phyloP scores from a whole-genome alignment of 2,113 vertebrate species.

The Platanista minor region DNA sequence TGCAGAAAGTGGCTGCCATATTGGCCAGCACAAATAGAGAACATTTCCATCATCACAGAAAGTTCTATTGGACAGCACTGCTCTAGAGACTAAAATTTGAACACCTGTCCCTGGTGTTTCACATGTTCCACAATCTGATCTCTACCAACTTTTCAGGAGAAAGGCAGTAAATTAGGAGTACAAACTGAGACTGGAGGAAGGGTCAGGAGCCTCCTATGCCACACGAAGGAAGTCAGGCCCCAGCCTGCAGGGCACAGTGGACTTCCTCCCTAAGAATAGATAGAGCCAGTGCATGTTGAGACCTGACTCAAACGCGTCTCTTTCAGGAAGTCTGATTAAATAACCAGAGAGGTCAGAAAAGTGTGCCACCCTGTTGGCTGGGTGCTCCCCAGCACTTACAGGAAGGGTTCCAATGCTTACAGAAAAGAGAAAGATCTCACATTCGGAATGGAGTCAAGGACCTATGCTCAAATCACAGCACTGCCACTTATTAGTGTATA shows the following conservation, averaged over 20 bases:
- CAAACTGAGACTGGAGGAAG: neutral
- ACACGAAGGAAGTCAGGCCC: neutral
- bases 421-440: neutral
- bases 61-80: neutral
- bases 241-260: neutral
- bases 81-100: conserved; percentile 28
- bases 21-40: neutral
- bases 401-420: neutral
- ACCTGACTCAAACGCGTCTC: neutral
- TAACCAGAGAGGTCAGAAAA: neutral
- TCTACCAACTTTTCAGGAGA: neutral
- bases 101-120: neutral
- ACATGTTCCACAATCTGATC: neutral
- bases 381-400: neutral
- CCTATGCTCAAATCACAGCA: conserved; percentile 9
- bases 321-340: neutral
- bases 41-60: neutral
- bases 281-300: neutral
- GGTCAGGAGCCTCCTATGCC: neutral
- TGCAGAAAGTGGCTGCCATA: neutral
- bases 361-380: neutral
- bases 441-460: conserved; percentile 38
- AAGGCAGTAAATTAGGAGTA: neutral
- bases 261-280: conserved; percentile 2
- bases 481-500: neutral